Base-by-base conservation (phyloP, 2,888 invertebrate species). In the Xanthia icteritia region DNA sequence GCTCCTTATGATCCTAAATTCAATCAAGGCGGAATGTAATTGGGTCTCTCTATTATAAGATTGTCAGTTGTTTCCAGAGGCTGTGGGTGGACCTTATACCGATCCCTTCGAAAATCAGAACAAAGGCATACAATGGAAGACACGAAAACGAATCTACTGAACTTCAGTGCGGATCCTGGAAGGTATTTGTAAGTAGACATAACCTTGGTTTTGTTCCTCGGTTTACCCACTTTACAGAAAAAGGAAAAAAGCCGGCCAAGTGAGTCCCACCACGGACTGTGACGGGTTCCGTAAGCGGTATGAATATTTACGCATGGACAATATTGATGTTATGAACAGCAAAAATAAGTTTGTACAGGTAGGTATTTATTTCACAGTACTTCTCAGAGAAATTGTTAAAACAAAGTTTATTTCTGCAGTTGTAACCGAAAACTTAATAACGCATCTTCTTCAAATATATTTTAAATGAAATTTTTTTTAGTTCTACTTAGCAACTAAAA, bases 21-120 rank as follows among this genome's bases (percentile, higher is more conserved):
- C 56, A 66, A 81, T 80, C 66, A 69, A 65, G 56, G 39, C 36
- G 54, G 36, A 65, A 68, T 68, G 58, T 75, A 80, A 80, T 75
- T 81, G 69, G 66, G 61, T 56, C 31, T 23, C 45, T 56, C 56
- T 60, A 73, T 69, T 80, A 61, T 45, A 54, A 70, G 66, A 81
- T 74, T 81, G 65, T 81, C 73, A 56, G 36, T 67, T 56, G 51
- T 80, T 79, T 67, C 48, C 31, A 63, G 58, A 31, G 23, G 48
- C 27, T 63, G 15, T 54, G 15, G n/a, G 15, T 54, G 15, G n/a
- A 27, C 31, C 79, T 78, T 56, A 56, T n/a, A 68, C 15, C 45
- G 42, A 64, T 58, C 56, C 42, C 20, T 64, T 54, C 42, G 23
- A 67, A 67, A 36, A 45, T 71, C 42, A 27, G 64, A 42, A 64